A percentile compares a stretch with the other conserved stretches of the same genome.
These are phyloP conservation scores for Rhinoderma darwinii DNA, from an alignment of 2,113 vertebrate genomes.

Conservation along the genomic window DNA sequence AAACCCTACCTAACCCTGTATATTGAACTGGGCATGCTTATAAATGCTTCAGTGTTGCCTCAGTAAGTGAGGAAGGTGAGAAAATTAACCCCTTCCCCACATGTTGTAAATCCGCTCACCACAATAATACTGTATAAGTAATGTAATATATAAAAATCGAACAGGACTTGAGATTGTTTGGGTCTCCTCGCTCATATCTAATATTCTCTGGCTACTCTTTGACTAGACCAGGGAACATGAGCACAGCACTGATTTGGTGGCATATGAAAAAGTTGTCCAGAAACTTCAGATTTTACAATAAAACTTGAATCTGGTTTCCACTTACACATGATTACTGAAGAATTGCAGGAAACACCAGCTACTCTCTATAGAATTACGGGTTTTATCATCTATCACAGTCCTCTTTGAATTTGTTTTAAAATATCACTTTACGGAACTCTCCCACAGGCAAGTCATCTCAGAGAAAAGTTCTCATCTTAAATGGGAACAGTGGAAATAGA, in stretches of 20 bases:
- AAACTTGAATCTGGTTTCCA: not conserved
- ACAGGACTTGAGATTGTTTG: no score
- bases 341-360: not conserved
- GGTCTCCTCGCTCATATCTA: not conserved
- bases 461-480: conserved; percentile 20
- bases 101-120: no score
- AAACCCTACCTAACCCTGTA: no score
- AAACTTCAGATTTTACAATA: conserved; percentile 1
- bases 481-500: conserved; percentile 28
- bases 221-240: not conserved
- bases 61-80: no score
- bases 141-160: no score
- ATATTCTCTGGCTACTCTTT: not conserved
- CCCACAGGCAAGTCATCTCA: conserved; percentile 49
- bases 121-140: no score
- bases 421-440: conserved; percentile 14
- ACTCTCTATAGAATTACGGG: not conserved
- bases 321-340: not conserved
- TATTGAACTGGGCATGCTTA: no score
- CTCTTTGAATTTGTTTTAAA: conserved; percentile 6
- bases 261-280: not conserved
- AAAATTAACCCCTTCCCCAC: no score
- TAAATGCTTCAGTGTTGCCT: no score
- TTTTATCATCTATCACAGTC: conserved; percentile 15
- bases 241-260: not conserved